Conservation (phyloP, 2,113 vertebrate species). For the Acinonyx jubatus region DNA sequence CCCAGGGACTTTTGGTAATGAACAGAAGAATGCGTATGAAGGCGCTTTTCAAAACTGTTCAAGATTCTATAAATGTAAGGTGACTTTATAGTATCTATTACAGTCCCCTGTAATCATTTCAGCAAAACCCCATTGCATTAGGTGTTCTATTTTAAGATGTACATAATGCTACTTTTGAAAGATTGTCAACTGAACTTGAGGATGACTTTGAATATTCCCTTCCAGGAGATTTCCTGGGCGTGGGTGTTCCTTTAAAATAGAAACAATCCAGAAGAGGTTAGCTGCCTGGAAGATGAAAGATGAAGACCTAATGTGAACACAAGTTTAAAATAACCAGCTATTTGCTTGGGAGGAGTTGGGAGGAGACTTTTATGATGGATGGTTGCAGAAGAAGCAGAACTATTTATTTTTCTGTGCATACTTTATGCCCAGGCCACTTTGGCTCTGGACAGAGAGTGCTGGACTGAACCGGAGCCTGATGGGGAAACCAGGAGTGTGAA, state of each 20-base stretch:
- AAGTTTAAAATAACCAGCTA: not conserved
- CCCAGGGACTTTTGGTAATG: not conserved
- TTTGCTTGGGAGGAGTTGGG: not conserved
- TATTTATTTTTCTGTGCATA: not conserved
- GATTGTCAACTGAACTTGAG: conserved; percentile 34
- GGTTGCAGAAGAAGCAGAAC: not conserved
- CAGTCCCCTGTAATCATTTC: not conserved
- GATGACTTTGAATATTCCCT: conserved; percentile 40
- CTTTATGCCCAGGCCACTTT: not conserved
- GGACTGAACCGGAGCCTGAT: not conserved
- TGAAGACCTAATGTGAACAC: not conserved
- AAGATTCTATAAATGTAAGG: conserved; percentile 5
- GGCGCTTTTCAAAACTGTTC: conserved; percentile 8
- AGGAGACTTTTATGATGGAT: not conserved
- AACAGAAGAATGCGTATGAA: not conserved
- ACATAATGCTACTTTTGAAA: conserved; percentile 27
- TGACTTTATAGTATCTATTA: conserved; percentile 35
- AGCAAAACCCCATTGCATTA: conserved; percentile 26
- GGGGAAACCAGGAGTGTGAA: not conserved
- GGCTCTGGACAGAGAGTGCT: not conserved
- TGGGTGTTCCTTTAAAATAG: conserved; percentile 41
- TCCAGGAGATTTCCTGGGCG: not conserved
- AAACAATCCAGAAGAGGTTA: not conserved
- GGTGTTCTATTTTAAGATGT: conserved; percentile 60
- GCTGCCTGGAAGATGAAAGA: conserved; percentile 14